phyloP scores from a whole-genome alignment of 1,140 invertebrate species.

The Conus ventricosus region DNA sequence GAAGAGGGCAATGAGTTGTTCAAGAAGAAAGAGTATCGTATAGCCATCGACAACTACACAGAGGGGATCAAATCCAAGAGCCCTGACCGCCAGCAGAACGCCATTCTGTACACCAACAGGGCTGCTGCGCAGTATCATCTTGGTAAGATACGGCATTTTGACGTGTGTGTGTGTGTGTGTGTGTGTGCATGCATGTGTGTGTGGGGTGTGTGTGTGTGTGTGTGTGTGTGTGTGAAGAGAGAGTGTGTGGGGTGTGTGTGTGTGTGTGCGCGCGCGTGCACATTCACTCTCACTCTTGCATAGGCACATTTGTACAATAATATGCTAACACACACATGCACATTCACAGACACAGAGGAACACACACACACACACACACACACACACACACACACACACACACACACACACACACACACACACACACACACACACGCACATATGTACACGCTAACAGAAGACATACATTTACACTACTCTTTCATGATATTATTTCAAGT shows the following conservation, averaged over 20 bases:
- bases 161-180: not conserved
- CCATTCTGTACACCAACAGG: constrained; percentile 92
- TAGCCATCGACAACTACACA: constrained; percentile 90
- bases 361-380: too few relatives aligned
- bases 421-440: too few relatives aligned
- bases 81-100: constrained; percentile 84
- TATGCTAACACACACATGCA: too few relatives aligned
- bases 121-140: constrained; percentile 91
- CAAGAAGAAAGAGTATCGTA: constrained; percentile 94
- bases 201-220: not conserved
- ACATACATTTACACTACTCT: too few relatives aligned
- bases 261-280: too few relatives aligned
- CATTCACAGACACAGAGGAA: too few relatives aligned
- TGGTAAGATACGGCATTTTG: constrained; percentile 79
- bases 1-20: constrained; percentile 98
- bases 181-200: not conserved
- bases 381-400: not conserved
- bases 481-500: too few relatives aligned
- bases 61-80: constrained; percentile 85
- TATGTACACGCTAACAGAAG: too few relatives aligned
- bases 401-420: too few relatives aligned
- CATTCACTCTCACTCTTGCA: not conserved
- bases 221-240: too few relatives aligned
- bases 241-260: not conserved
- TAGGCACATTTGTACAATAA: not conserved